These are phyloP conservation scores for Laupala kohalensis DNA, from an alignment of 1,140 invertebrate species.

Conservation along the genomic window DNA sequence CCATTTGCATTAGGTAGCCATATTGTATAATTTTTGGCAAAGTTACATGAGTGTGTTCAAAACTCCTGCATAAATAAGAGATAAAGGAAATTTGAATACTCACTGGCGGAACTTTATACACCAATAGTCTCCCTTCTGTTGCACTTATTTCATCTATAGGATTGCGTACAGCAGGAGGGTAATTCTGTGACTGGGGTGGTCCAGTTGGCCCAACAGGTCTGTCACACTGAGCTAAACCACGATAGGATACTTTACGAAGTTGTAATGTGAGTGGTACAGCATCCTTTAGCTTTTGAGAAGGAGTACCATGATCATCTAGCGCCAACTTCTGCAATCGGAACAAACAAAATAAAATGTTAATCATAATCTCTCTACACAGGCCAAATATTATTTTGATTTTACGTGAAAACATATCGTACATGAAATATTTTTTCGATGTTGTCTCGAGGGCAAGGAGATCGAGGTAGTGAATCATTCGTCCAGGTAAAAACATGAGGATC, in stretches of 20 bases:
- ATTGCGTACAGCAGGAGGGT: constrained; percentile 61
- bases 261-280: constrained; percentile 44
- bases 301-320: constrained; percentile 34
- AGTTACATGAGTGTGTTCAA: too few species aligned
- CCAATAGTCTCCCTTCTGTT: constrained; percentile 58
- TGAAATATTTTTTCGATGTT: constrained; percentile 54
- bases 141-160: constrained; percentile 73
- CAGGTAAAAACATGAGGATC: constrained; percentile 56
- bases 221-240: constrained; percentile 48
- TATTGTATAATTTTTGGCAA: too few species aligned
- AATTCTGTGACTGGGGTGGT: constrained; percentile 45
- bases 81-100: constrained; percentile 22
- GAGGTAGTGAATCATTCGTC: constrained; percentile 76
- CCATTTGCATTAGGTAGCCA: too few species aligned
- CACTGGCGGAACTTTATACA: constrained; percentile 66
- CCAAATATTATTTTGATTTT: too few species aligned
- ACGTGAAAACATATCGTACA: constrained; percentile 38
- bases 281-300: constrained; percentile 37
- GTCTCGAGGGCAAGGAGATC: constrained; percentile 55
- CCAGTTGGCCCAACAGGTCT: constrained; percentile 28
- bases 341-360: too few species aligned
- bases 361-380: too few species aligned
- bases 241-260: constrained; percentile 45
- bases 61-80: too few species aligned
- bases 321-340: constrained; percentile 50